A percentile compares a stretch with the other conserved stretches of the same genome.
phyloP scores from a whole-genome alignment of 2,113 vertebrate species.

The Crocuta crocuta region DNA sequence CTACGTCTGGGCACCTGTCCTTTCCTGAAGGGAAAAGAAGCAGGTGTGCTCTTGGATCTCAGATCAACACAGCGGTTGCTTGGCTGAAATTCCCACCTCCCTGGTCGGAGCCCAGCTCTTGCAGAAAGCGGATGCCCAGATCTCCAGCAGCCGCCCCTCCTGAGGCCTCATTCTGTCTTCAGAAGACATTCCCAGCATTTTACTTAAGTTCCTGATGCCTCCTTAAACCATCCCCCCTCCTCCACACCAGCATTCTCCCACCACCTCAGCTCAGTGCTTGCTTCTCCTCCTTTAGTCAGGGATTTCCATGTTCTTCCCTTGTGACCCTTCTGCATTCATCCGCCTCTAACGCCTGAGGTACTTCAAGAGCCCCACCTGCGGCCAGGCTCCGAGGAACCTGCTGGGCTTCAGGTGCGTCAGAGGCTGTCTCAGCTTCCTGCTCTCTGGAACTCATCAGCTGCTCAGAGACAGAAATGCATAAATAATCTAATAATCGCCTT shows the following conservation, averaged over 20 bases:
- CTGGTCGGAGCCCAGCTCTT: fast-evolving
- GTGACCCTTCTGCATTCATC: neutral
- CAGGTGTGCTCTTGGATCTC: neutral
- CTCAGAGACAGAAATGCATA: neutral
- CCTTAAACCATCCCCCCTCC: neutral
- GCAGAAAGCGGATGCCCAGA: neutral
- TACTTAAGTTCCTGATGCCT: neutral
- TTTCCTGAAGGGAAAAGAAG: neutral
- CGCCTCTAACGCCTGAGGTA: neutral
- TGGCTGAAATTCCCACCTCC: neutral
- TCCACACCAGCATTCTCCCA: neutral
- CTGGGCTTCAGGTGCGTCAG: neutral
- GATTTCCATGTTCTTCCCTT: neutral
- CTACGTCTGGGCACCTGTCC: neutral
- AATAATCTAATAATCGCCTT: neutral
- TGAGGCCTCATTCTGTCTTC: neutral
- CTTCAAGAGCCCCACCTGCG: neutral
- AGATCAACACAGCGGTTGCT: neutral
- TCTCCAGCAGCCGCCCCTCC: neutral
- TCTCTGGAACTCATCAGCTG: neutral
- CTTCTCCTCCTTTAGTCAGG: neutral
- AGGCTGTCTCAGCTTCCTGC: neutral
- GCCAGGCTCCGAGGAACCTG: neutral
- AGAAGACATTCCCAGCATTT: neutral
- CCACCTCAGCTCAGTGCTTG: neutral